Evolutionary conservation across 2,113 vertebrate genomes (phyloP).

Genomic region (Callionymus lyra): DNA sequence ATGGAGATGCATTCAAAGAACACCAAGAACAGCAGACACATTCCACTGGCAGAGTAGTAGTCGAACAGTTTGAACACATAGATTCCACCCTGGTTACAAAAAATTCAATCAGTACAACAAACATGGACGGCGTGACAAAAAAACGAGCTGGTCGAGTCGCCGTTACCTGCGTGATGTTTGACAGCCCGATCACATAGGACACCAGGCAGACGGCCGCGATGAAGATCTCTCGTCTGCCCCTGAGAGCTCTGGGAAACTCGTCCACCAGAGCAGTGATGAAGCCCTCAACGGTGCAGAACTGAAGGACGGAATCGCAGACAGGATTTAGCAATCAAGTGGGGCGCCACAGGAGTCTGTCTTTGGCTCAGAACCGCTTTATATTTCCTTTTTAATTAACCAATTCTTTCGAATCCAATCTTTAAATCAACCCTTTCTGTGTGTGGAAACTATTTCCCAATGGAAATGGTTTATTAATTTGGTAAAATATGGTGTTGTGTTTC

Average conservation of each 20-base stretch:
- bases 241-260: slow-evolving; percentile 81
- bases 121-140: slow-evolving; percentile 1
- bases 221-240: slow-evolving; percentile 87
- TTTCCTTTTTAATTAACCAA: too few species aligned
- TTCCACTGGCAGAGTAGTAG: slow-evolving; percentile 97
- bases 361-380: too few species aligned
- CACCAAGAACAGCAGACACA: slow-evolving; percentile 94
- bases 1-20: slow-evolving; percentile 99
- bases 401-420: too few species aligned
- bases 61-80: slow-evolving; percentile 98
- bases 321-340: slow-evolving; percentile 1
- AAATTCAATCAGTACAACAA: slow-evolving; percentile 10
- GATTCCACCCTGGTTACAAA: slow-evolving; percentile 78
- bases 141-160: slow-evolving; percentile 2
- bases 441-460: too few species aligned
- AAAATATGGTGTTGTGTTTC: too few species aligned
- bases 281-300: slow-evolving; percentile 98
- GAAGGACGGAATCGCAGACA: slow-evolving; percentile 23
- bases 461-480: too few species aligned
- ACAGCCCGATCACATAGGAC: slow-evolving; percentile 92
- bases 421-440: too few species aligned
- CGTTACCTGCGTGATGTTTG: slow-evolving; percentile 98
- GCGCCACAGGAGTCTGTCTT: too few species aligned
- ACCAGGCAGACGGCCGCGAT: slow-evolving; percentile 86
- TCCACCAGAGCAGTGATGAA: slow-evolving; percentile 96